These are phyloP conservation scores for Arenaria interpres DNA, from an alignment of 2,113 vertebrate genomes.

Conservation along the genomic window DNA sequence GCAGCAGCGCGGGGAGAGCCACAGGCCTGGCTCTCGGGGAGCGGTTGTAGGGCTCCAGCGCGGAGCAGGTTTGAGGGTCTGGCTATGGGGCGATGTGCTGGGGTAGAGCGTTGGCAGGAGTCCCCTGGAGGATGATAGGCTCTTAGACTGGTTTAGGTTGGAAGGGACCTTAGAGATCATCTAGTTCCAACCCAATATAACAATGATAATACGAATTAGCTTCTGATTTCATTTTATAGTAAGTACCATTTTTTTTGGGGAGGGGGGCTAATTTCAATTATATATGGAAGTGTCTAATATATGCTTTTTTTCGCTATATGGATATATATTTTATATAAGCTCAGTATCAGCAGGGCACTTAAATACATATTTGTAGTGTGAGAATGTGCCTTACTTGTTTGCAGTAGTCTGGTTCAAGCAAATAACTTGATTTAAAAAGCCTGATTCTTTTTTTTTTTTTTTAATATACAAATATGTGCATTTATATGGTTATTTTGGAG, in stretches of 20 bases:
- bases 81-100: rapidly evolving
- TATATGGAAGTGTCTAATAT: background rate
- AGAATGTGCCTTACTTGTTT: background rate
- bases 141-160: background rate
- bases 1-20: background rate
- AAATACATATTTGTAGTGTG: background rate
- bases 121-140: background rate
- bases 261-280: background rate
- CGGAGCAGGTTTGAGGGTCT: background rate
- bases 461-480: too few relatives aligned
- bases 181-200: background rate
- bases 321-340: background rate
- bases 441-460: background rate
- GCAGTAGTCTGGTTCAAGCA: background rate
- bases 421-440: background rate
- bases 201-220: background rate
- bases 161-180: background rate
- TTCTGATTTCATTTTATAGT: background rate
- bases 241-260: background rate
- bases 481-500: background rate
- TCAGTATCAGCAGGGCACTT: background rate
- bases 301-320: background rate
- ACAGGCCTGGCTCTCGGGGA: background rate
- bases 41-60: background rate
- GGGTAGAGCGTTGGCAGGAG: background rate